Percentiles rank a stretch among this genome's conserved stretches.
Evolutionary conservation across 2,113 vertebrate genomes (phyloP).

Genomic region (Pantherophis guttatus): DNA sequence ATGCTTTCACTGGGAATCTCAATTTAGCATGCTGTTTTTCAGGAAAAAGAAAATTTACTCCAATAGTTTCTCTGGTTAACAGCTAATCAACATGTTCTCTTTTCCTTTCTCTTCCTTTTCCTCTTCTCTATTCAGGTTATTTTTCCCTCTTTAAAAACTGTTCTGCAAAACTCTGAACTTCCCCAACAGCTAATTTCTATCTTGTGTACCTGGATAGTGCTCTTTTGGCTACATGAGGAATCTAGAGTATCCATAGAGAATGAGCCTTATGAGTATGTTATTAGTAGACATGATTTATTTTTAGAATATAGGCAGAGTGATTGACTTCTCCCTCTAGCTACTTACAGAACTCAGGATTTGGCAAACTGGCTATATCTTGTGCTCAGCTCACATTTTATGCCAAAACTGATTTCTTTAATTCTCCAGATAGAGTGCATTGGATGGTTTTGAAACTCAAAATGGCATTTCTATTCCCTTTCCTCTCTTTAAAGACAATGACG

Average conservation of each 20-base stretch:
- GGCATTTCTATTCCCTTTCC: background rate
- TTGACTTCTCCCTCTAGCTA: background rate
- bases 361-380: background rate
- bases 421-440: background rate
- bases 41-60: background rate
- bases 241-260: background rate
- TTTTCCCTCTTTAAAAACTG: background rate
- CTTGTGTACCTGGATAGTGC: background rate
- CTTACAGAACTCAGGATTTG: background rate
- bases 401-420: background rate
- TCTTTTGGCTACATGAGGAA: background rate
- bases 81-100: background rate
- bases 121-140: background rate
- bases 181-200: background rate
- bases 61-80: background rate
- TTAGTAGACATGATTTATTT: slow-evolving; percentile 1
- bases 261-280: background rate
- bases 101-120: background rate
- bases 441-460: background rate
- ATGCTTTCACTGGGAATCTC: background rate
- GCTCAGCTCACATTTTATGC: background rate
- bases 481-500: background rate
- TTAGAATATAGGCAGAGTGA: background rate
- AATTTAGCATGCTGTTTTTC: background rate
- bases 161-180: background rate